A percentile compares a stretch with the other conserved stretches of the same genome.
These are phyloP conservation scores for Metaphire vulgaris DNA, from an alignment of 1,140 invertebrate genomes.

Conservation along the genomic window DNA sequence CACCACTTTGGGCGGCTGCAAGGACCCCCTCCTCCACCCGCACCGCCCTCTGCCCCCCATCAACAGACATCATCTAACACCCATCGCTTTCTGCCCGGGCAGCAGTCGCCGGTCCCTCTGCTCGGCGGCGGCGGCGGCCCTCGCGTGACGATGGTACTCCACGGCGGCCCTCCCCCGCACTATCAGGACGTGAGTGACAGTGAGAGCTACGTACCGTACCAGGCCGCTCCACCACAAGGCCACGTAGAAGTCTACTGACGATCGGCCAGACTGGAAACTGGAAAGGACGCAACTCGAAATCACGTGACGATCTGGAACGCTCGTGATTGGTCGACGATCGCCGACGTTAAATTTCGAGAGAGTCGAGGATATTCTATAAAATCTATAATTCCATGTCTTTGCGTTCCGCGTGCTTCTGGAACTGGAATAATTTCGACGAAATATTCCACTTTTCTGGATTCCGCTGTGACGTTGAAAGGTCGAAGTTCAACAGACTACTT, in stretches of 20 bases:
- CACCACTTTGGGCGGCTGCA: constrained; percentile 20
- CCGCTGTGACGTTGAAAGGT: too few relatives aligned
- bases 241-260: constrained; percentile 49
- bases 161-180: not conserved
- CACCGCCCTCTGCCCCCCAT: constrained; percentile 37
- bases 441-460: too few relatives aligned
- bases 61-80: constrained; percentile 28
- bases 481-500: too few relatives aligned
- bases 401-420: not conserved
- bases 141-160: constrained; percentile 36
- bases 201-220: constrained; percentile 41
- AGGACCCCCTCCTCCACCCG: constrained; percentile 35
- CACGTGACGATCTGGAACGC: too few relatives aligned
- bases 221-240: constrained; percentile 39
- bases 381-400: constrained; percentile 3
- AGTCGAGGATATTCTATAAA: constrained; percentile 12
- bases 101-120: constrained; percentile 28
- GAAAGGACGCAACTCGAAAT: constrained; percentile 37
- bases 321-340: constrained; percentile 36
- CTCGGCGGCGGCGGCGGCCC: constrained; percentile 33
- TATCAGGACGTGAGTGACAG: constrained; percentile 36
- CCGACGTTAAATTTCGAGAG: constrained; percentile 21
- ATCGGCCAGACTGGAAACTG: constrained; percentile 31
- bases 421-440: too few relatives aligned
- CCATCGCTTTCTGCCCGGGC: constrained; percentile 35